Base-by-base conservation (phyloP, 2,797 vertebrate genomes). In the Parambassis ranga region DNA sequence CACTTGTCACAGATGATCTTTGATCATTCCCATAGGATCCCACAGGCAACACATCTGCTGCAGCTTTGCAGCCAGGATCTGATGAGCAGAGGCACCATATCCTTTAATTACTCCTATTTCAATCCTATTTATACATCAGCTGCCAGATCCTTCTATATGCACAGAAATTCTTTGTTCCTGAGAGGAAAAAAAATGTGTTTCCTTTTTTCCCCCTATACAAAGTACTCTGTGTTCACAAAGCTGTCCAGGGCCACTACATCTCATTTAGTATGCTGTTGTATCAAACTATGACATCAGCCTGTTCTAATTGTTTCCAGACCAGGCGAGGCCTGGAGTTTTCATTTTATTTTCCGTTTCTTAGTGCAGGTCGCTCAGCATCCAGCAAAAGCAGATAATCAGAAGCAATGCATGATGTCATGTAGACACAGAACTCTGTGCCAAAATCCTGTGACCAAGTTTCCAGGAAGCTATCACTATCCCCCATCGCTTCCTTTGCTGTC, bases 271-370 rank as follows among this genome's bases (percentile, higher is more conserved):
- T 61, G 42, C 83, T 65, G 64, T 80, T 85, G 81, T 86, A 87
- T 87, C 82, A 85, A 90, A 84, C 77, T 57, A 91, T 92, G 89
- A 92, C 90, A 87, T 92, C 91, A 92, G 43, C 67, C 65, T 4
- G 1, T 50, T 82, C 63, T 91, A 92, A 92, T 90, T 87, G 86
- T 86, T 92, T 92, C 91, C 91, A 93, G 89, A 86, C 77, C 22
- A 19, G 73, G 49, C 65, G 1, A 44, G 28, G 74, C 26, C 56
- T 38, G 61, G 61, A 73, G 26, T 82, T 84, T 85, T 85, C 64
- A 22, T 79, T 89, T 81, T 73, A 77, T 88, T 90, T 89, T 89
- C 87, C 77, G 2, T 85, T 79, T 82, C 78, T 62, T 43, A 37
- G 68, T 30, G 2, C 73, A 57, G 72, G 56, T 48, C 46, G 27